Percentiles rank a stretch among this genome's conserved stretches.
These are phyloP conservation scores for Philereme transversata DNA, from an alignment of 2,888 invertebrate species.

Conservation along the genomic window DNA sequence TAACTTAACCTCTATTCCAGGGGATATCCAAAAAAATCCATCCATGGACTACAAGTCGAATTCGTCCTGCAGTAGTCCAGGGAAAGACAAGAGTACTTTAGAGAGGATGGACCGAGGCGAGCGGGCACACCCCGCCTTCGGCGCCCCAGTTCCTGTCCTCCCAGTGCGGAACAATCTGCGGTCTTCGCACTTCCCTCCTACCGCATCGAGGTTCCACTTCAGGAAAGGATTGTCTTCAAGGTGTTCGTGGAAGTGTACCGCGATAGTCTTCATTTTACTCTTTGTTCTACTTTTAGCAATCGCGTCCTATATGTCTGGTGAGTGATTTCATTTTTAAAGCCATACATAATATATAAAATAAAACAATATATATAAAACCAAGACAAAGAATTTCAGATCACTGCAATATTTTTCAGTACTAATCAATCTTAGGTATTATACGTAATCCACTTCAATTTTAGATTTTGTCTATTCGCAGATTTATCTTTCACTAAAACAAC, in stretches of 20 bases:
- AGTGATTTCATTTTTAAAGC: slow-evolving; percentile 26
- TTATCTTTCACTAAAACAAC: slow-evolving; percentile 4
- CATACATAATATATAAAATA: no score
- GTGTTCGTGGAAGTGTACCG: slow-evolving; percentile 97
- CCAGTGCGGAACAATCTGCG: slow-evolving; percentile 90
- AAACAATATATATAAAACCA: no score
- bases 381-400: no score
- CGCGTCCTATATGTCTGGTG: slow-evolving; percentile 94
- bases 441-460: neutral
- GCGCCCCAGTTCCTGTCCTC: slow-evolving; percentile 89
- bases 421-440: no score
- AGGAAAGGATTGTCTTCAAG: slow-evolving; percentile 93
- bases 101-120: slow-evolving; percentile 83
- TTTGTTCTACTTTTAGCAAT: slow-evolving; percentile 92
- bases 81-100: slow-evolving; percentile 83
- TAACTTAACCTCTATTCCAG: slow-evolving; percentile 75
- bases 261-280: slow-evolving; percentile 93
- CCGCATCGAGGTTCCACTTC: slow-evolving; percentile 92
- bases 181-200: slow-evolving; percentile 89
- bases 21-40: slow-evolving; percentile 93
- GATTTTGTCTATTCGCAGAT: slow-evolving; percentile 1
- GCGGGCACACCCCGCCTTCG: slow-evolving; percentile 85
- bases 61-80: slow-evolving; percentile 94
- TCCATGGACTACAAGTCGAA: slow-evolving; percentile 95
- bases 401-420: no score